Evolutionary conservation across 2,113 vertebrate species (phyloP).

Genomic region (Platichthys flesus): DNA sequence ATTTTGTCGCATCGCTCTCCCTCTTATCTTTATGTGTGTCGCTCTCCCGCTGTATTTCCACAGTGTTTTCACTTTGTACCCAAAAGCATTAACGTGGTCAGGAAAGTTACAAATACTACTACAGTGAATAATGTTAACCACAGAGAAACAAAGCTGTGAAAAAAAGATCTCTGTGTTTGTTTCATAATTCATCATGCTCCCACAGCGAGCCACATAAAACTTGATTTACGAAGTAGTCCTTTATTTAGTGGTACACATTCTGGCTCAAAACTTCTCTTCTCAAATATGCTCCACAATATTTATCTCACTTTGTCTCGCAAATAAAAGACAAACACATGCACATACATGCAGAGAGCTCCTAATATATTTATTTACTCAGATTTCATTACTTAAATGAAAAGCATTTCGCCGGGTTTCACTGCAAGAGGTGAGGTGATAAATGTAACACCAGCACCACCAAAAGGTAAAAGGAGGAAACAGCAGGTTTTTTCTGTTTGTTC

Average conservation of each 20-base stretch:
- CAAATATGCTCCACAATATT: slow-evolving; percentile 61
- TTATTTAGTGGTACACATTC: too few species aligned
- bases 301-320: slow-evolving; percentile 53
- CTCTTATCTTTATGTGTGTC: slow-evolving; percentile 62
- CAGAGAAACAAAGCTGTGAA: too few species aligned
- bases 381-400: neutral
- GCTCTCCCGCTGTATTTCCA: slow-evolving; percentile 50
- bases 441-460: slow-evolving; percentile 82
- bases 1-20: slow-evolving; percentile 50
- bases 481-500: slow-evolving; percentile 6
- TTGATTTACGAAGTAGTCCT: too few species aligned
- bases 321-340: slow-evolving; percentile 45
- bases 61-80: slow-evolving; percentile 69
- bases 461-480: slow-evolving; percentile 60
- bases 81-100: slow-evolving; percentile 68
- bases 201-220: too few species aligned
- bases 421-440: slow-evolving; percentile 15
- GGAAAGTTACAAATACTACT: slow-evolving; percentile 63
- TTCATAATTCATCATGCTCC: too few species aligned
- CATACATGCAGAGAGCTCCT: slow-evolving; percentile 12
- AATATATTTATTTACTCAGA: slow-evolving; percentile 25
- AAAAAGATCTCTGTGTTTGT: too few species aligned
- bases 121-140: too few species aligned
- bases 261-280: slow-evolving; percentile 33
- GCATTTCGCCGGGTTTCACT: neutral